phyloP scores from a whole-genome alignment of 1,140 invertebrate genomes.

The Heliconius congener region DNA sequence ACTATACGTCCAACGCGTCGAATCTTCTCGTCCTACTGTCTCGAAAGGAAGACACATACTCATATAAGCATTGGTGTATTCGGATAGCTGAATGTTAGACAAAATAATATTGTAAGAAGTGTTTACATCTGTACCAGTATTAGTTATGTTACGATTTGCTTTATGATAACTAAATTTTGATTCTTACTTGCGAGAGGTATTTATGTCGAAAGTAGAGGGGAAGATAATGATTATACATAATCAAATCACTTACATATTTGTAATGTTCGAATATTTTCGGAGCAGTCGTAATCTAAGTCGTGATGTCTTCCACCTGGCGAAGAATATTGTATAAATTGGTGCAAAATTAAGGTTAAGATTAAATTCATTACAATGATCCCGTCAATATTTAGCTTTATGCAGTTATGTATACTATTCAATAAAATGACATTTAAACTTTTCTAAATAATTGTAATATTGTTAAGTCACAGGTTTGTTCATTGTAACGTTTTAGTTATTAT shows the following conservation, averaged over 20 bases:
- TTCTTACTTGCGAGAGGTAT: neutral
- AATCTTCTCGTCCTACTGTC: constrained; percentile 8
- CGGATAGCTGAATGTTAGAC: constrained; percentile 18
- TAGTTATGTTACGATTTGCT: neutral
- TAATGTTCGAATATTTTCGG: constrained; percentile 27
- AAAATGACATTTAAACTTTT: constrained; percentile 9
- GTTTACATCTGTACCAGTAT: constrained; percentile 14
- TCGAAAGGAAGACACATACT: neutral
- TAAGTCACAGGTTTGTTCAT: neutral
- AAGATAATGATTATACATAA: constrained; percentile 5
- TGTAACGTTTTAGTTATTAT: neutral
- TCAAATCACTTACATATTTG: constrained; percentile 12
- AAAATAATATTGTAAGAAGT: constrained; percentile 30
- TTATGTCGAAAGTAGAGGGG: neutral
- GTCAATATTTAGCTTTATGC: constrained; percentile 18
- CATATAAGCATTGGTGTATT: constrained; percentile 31
- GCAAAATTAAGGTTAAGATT: constrained; percentile 34
- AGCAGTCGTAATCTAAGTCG: constrained; percentile 30
- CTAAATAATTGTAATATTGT: neutral
- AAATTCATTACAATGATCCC: constrained; percentile 16
- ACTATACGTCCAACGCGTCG: constrained; percentile 21
- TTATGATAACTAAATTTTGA: neutral
- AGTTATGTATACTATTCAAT: constrained; percentile 23
- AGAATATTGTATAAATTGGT: constrained; percentile 36
- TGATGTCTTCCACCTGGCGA: constrained; percentile 49